phyloP scores from a whole-genome alignment of 1,140 invertebrate genomes.

The Aphis craccivora region DNA sequence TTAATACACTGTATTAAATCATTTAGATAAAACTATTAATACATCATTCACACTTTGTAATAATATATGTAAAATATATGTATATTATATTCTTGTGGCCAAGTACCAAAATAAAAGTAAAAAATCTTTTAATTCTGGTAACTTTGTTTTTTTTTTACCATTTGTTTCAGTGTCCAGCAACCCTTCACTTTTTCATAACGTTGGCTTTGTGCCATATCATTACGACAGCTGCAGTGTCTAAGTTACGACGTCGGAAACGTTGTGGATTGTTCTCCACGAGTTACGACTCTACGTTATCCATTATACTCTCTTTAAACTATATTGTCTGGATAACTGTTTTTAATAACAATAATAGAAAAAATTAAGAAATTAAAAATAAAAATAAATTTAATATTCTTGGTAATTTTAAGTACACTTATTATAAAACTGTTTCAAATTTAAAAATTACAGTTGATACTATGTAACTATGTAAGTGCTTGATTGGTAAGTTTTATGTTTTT shows the following conservation, averaged over 20 bases:
- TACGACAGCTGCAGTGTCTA: not conserved
- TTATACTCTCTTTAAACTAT: not conserved
- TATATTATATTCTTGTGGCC: not conserved
- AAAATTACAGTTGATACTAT: conserved; percentile 1
- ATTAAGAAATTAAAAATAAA: not conserved
- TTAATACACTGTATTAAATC: not conserved
- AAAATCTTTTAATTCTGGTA: not conserved
- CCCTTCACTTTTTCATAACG: not conserved
- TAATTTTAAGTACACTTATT: not conserved
- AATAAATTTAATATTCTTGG: not conserved
- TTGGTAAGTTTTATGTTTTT: not conserved
- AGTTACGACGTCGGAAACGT: not conserved
- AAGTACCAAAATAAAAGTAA: not conserved
- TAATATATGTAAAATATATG: too few relatives aligned
- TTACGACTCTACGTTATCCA: not conserved
- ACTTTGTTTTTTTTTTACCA: not conserved
- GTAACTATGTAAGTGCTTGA: not conserved
- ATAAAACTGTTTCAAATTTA: not conserved
- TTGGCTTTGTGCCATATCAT: conserved; percentile 30
- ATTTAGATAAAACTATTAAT: not conserved
- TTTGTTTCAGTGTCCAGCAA: not conserved
- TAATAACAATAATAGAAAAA: conserved; percentile 11
- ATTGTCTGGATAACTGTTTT: not conserved
- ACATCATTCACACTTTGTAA: not conserved
- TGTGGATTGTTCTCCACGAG: not conserved